Evolutionary conservation across 2,888 invertebrate species (phyloP).

Genomic region (Dysmachus trigonus): DNA sequence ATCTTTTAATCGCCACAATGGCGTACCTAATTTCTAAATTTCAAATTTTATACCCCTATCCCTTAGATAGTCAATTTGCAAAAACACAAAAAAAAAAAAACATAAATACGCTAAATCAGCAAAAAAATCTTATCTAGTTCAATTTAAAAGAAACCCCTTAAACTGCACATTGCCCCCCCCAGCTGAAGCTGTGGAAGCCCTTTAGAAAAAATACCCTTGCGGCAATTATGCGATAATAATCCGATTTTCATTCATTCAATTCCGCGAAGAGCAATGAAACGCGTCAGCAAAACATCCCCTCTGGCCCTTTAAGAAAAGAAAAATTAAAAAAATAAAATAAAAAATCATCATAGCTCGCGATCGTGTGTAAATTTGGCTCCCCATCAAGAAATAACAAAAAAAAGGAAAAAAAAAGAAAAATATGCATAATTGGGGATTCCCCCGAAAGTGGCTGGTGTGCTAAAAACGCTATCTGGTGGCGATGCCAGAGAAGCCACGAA

Average conservation of each 20-base stretch:
- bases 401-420: not conserved
- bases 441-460: slow-evolving; percentile 4
- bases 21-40: not conserved
- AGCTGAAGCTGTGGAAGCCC: not conserved
- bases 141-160: not conserved
- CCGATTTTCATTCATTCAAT: not conserved
- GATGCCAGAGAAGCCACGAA: not conserved
- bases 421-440: slow-evolving; percentile 29
- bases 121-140: not conserved
- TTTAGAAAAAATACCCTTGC: not conserved
- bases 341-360: not conserved
- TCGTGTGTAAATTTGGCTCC: not conserved
- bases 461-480: slow-evolving; percentile 8
- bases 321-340: not conserved
- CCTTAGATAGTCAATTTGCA: not conserved
- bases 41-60: not conserved
- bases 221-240: not conserved
- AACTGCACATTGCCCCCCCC: not conserved
- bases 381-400: not conserved
- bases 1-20: not conserved
- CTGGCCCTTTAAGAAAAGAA: not conserved
- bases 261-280: not conserved
- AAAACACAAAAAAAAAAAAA: not conserved
- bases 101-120: not conserved
- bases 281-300: slow-evolving; percentile 11